A percentile compares a stretch with the other conserved stretches of the same genome.
phyloP scores from a whole-genome alignment of 2,113 vertebrate species.

The Melanerpes aurifrons region DNA sequence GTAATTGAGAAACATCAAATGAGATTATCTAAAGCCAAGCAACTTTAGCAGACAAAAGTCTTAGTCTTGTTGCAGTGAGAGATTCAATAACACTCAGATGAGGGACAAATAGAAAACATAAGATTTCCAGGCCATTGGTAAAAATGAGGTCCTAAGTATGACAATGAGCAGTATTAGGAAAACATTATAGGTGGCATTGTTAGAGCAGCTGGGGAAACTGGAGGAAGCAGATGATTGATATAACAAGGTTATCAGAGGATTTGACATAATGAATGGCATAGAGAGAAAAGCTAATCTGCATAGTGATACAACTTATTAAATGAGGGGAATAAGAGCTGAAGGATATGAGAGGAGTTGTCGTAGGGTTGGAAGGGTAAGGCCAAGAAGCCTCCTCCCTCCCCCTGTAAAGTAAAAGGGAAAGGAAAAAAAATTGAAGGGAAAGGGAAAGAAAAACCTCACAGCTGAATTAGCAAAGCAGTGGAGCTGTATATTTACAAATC shows the following conservation, averaged over 20 bases:
- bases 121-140: conserved; percentile 50
- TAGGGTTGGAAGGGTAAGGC: no score
- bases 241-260: conserved; percentile 2
- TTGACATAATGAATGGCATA: conserved; percentile 7
- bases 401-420: no score
- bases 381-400: no score
- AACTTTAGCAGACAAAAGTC: conserved; percentile 47
- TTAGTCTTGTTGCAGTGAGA: conserved; percentile 66
- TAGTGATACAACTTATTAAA: conserved; percentile 31
- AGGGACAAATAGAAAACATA: conserved; percentile 71
- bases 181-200: conserved; percentile 67
- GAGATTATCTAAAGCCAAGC: conserved; percentile 60
- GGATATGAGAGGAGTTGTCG: background rate
- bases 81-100: conserved; percentile 71
- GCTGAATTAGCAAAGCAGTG: no score
- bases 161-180: conserved; percentile 63
- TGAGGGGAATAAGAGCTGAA: conserved; percentile 27
- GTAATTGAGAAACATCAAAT: conserved; percentile 67
- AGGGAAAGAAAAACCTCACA: no score
- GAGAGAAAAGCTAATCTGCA: background rate
- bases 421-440: no score
- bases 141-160: conserved; percentile 43
- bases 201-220: conserved; percentile 57
- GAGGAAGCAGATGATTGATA: conserved; percentile 65
- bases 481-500: no score